phyloP scores from a whole-genome alignment of 1,140 invertebrate genomes.

The Phocides pigmalion region DNA sequence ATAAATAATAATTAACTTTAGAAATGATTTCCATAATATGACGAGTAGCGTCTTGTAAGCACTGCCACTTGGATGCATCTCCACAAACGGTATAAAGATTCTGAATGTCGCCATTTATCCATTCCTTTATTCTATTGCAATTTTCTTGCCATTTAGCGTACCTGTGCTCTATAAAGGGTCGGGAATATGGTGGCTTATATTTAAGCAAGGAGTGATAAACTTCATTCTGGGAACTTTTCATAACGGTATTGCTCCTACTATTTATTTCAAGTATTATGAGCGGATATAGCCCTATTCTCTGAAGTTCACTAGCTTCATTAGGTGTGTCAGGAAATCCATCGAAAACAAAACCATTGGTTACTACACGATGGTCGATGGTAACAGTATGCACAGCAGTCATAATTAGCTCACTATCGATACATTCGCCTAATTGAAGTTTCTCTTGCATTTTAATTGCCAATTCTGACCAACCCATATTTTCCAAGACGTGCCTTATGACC shows the following conservation, averaged over 20 bases:
- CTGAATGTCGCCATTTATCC: slow-evolving; percentile 82
- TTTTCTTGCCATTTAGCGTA: slow-evolving; percentile 72
- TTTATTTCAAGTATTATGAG: slow-evolving; percentile 83
- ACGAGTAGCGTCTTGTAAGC: slow-evolving; percentile 69
- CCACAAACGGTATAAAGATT: slow-evolving; percentile 75
- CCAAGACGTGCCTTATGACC: slow-evolving; percentile 77
- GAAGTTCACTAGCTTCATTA: slow-evolving; percentile 76
- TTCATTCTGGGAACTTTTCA: slow-evolving; percentile 69
- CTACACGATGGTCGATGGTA: slow-evolving; percentile 68
- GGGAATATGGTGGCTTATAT: slow-evolving; percentile 67
- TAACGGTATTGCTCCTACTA: slow-evolving; percentile 55
- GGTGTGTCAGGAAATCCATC: slow-evolving; percentile 84
- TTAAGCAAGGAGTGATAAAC: slow-evolving; percentile 61
- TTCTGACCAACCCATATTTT: slow-evolving; percentile 77
- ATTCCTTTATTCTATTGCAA: slow-evolving; percentile 64
- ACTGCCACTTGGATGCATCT: slow-evolving; percentile 78
- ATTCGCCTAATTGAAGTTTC: slow-evolving; percentile 65
- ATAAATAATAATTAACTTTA: slow-evolving; percentile 67
- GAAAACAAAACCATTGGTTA: slow-evolving; percentile 82
- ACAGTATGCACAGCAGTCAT: slow-evolving; percentile 80
- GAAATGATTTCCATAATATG: slow-evolving; percentile 53
- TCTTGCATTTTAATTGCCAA: slow-evolving; percentile 67
- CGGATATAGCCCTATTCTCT: slow-evolving; percentile 80
- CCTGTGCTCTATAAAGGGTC: slow-evolving; percentile 69
- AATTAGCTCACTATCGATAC: slow-evolving; percentile 66